Evolutionary conservation across 2,888 invertebrate genomes (phyloP), one percentile per base, ranked within the genome.

Genomic region (Dioctria linearis): DNA sequence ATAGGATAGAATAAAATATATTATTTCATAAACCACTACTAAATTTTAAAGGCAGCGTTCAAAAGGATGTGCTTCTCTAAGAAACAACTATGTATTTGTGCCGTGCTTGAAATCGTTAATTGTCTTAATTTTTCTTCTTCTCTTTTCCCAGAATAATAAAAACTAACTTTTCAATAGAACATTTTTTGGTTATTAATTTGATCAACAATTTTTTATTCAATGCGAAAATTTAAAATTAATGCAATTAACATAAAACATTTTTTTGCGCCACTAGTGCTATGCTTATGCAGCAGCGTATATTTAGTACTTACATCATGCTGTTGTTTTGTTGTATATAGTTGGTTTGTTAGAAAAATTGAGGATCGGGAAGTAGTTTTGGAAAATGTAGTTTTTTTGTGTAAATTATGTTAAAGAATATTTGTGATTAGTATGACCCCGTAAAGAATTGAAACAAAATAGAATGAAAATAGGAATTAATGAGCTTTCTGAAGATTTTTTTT

Each of bases 241-340:
- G 1, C 54, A 54, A 11, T 11, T 54, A 54, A 54, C n/a, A 3
- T 11, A 54, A 54, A 3, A 54, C 4, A 54, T 11, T 54, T 6
- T 54, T 54, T 11, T 54, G 11, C 54, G n/a, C n/a, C 54, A 54
- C 54, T 54, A n/a, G 54, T 54, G 54, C 54, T 54, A 57, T 57
- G 54, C 57, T 11, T 40, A 57, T 73, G 73, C 73, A 57, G 73
- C 73, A 57, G 54, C 82, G 86, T 86, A 86, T 87, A 43, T 13
- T 25, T 59, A 85, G 88, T 88, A 88, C 88, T 88, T 88, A 88
- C 88, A 88, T 88, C 88, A 87, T 88, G 88, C 88, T 88, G 88
- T 86, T 87, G 88, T 86, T 82, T 83, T 42, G 66, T 66, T 66
- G 57, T 37, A 51, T 59, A 13, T 79, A 69, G 79, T 79, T 43